phyloP scores from a whole-genome alignment of 2,113 vertebrate species.

The Macrotus californicus region DNA sequence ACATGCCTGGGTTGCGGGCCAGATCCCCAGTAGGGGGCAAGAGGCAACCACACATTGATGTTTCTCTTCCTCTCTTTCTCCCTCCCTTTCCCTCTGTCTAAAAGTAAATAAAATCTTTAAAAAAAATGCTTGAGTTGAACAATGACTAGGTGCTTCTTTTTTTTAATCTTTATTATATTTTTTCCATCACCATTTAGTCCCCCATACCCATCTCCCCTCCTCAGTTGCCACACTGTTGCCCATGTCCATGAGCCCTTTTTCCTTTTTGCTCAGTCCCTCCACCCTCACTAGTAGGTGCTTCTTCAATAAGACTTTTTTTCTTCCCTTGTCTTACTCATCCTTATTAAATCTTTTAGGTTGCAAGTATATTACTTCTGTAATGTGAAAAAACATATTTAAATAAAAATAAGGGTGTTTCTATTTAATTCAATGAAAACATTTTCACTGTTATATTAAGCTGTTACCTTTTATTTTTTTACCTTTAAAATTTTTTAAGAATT shows the following conservation, averaged over 20 bases:
- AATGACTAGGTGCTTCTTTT: not conserved
- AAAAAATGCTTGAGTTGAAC: not conserved
- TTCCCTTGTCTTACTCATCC: not conserved
- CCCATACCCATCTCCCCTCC: no score
- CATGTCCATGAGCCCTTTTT: no score
- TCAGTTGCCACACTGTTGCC: no score
- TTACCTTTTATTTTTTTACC: not conserved
- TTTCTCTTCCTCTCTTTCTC: no score
- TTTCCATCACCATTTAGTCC: no score
- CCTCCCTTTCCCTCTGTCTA: no score
- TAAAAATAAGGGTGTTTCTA: not conserved
- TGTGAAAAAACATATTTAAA: not conserved
- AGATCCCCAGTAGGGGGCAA: no score
- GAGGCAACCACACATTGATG: no score
- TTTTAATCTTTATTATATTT: no score
- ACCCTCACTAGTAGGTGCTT: not conserved
- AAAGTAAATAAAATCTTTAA: not conserved
- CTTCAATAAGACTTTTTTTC: not conserved
- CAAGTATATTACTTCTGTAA: conserved; percentile 18
- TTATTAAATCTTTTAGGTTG: conserved; percentile 27
- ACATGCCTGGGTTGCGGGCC: no score
- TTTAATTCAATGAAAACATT: conserved; percentile 7
- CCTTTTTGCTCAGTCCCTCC: no score
- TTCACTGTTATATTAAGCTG: not conserved
- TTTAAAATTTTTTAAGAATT: no score